Conservation (phyloP, 2,888 invertebrate genomes). For the Branchipolynoe longqiensis region DNA sequence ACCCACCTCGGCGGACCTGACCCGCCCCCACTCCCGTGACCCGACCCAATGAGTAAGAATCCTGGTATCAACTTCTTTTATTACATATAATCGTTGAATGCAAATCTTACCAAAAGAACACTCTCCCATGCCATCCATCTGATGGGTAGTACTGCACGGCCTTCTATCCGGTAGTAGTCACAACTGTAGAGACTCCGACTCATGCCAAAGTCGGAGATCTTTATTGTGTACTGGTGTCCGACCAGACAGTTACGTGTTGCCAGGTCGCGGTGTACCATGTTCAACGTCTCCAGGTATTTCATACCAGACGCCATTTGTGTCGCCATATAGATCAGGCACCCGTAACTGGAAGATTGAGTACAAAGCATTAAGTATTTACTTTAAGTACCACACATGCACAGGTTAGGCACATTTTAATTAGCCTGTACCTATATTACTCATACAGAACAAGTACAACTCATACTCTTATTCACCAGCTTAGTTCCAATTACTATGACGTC, state of each 20-base stretch:
- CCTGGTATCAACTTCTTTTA: too few relatives aligned
- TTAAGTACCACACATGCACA: too few relatives aligned
- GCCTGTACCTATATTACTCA: too few relatives aligned
- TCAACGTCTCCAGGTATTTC: slow-evolving; percentile 92
- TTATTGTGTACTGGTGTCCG: slow-evolving; percentile 88
- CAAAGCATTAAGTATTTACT: too few relatives aligned
- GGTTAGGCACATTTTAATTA: too few relatives aligned
- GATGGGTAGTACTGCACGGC: slow-evolving; percentile 91
- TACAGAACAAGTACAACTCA: too few relatives aligned
- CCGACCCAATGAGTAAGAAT: too few relatives aligned
- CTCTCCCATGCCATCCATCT: slow-evolving; percentile 96
- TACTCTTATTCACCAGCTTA: too few relatives aligned
- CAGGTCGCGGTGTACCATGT: slow-evolving; percentile 94
- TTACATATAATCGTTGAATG: too few relatives aligned
- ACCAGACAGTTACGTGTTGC: slow-evolving; percentile 93
- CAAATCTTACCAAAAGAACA: slow-evolving; percentile 84
- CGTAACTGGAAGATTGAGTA: slow-evolving; percentile 88
- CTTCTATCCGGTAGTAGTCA: slow-evolving; percentile 92
- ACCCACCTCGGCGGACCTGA: too few relatives aligned
- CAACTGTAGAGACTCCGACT: slow-evolving; percentile 81
- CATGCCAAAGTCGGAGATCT: slow-evolving; percentile 82
- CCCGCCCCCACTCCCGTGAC: too few relatives aligned
- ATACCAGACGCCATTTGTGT: slow-evolving; percentile 94
- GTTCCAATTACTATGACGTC: too few relatives aligned
- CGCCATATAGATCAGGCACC: slow-evolving; percentile 90